Evolutionary conservation across 2,113 vertebrate species (phyloP).

Genomic region (Rhineura floridana): DNA sequence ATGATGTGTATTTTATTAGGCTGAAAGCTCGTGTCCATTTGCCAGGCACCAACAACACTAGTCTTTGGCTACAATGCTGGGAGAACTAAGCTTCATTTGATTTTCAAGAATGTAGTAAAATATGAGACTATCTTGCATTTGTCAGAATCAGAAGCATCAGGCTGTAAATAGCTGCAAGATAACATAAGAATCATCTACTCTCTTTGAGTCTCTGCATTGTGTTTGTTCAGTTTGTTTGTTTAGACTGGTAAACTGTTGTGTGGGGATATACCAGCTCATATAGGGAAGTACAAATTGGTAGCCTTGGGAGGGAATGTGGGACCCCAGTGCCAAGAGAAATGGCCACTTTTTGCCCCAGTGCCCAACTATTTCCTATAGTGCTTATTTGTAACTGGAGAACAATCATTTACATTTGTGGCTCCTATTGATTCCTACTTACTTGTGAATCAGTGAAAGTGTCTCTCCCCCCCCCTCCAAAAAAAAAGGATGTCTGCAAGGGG

Average conservation of each 20-base stretch:
- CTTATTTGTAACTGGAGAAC: not conserved
- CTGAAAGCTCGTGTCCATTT: not conserved
- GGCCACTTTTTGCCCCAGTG: not conserved
- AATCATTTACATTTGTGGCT: not conserved
- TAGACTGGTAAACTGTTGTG: not conserved
- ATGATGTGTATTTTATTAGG: not conserved
- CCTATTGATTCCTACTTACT: not conserved
- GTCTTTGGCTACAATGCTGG: constrained; percentile 4
- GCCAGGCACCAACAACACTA: not conserved
- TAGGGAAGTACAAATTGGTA: not conserved
- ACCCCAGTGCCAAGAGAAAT: not conserved
- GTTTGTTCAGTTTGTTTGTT: not conserved
- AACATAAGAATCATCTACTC: not conserved
- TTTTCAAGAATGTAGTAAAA: not conserved
- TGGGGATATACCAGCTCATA: not conserved
- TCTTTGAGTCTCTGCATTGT: not conserved
- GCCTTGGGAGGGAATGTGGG: not conserved
- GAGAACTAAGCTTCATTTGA: not conserved
- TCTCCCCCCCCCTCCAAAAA: too few species aligned
- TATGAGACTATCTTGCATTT: not conserved
- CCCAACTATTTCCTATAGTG: not conserved
- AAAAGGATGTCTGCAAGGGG: not conserved
- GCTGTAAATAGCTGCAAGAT: not conserved
- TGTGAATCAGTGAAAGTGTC: not conserved
- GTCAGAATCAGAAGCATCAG: not conserved